Base-by-base conservation (phyloP, 2,888 invertebrate species). In the Cephus pygmeus region DNA sequence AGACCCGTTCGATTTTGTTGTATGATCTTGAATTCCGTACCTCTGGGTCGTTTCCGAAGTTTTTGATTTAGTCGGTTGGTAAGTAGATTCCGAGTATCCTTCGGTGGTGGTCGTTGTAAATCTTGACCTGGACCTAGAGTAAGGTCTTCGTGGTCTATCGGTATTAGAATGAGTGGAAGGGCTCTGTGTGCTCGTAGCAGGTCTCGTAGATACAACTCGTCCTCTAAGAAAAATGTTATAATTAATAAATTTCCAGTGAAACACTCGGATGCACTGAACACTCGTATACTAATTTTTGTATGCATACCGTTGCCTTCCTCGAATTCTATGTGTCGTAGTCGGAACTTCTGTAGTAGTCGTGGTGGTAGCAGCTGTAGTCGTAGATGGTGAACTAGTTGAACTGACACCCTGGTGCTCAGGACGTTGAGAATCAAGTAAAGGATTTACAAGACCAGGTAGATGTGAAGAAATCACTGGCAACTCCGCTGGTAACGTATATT, bases 361-460 rank as follows among this genome's bases (percentile, higher is more conserved):
- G 36, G 87, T 84, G 9, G 84, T 85, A 11, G 85, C 85, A 35
- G 83, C 85, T 4, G 83, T 85, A 0, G 82, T 84, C 2, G 88
- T 85, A 3, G 71, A 84, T 83, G 0, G 87, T 83, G 0, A 85
- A 34, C 74, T 77, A 56, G 77, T 80, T 75, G 79, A 80, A 33
- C 80, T 77, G 31, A 77, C 76, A 75, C 79, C 77, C 1, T 56
- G 56, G 2, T 56, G 56, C 79, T 79, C 80, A 75, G 79, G 76
- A 73, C 83, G 84, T 56, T 90, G 88, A 81, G 92, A 92, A 79
- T 94, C 94, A 83, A 94, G 92, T 56, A 95, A 89, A 40, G 94
- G 93, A 85, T 94, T 94, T 0, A 95, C 93, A 34, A 94, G 88
- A 0, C 94, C 93, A 1, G 94, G 94, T 36, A 94, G 91, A 82